Evolutionary conservation across 2,797 vertebrate species (phyloP), one percentile per base, ranked within the genome.

Genomic region (Peromyscus attwateri): DNA sequence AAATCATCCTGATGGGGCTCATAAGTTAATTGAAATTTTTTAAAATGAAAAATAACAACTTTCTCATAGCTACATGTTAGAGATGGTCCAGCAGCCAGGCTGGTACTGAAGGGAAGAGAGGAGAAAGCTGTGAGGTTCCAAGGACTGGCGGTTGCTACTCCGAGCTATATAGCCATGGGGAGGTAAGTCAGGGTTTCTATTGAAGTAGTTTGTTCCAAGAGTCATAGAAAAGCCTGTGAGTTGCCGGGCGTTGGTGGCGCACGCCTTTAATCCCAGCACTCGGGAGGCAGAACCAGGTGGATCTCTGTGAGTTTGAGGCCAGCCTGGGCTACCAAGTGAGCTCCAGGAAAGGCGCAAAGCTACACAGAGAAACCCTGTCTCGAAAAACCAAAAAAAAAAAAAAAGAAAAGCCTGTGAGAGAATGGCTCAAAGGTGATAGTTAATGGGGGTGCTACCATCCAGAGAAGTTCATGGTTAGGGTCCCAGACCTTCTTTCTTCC

Each of bases 141-240:
- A 25, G 17, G 60, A 66, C 64, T 34, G 68, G 19, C 23, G 43
- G 62, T 9, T 0, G 1, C 37, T 34, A 1, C 31, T 93, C 7
- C 0, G 2, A 10, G 13, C 43, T 57, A 3, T 43, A 9, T 5
- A 64, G n/a, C 31, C 1, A 1, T 5, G 19, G 1, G 9, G 55
- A 46, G 64, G 17, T 7, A 31, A 31, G 19, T 31, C 0, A 25
- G 31, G 37, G 23, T 21, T 13, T 62, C 31, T 2, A 14, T 3
- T 12, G 34, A 85, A 89, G 21, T 2, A 40, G 13, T 17, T 43
- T 29, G 4, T 29, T n/a, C 31, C 23, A 6, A 14, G 0, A 1
- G 23, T 25, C 16, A 8, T 1, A 43, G n/a, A 55, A 77, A 92
- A 62, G 25, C 11, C 49, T 49, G 27, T 3, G 34, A 75, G 43